Evolutionary conservation across 2,888 invertebrate genomes (phyloP).

Genomic region (Drosophila imparisetae): DNA sequence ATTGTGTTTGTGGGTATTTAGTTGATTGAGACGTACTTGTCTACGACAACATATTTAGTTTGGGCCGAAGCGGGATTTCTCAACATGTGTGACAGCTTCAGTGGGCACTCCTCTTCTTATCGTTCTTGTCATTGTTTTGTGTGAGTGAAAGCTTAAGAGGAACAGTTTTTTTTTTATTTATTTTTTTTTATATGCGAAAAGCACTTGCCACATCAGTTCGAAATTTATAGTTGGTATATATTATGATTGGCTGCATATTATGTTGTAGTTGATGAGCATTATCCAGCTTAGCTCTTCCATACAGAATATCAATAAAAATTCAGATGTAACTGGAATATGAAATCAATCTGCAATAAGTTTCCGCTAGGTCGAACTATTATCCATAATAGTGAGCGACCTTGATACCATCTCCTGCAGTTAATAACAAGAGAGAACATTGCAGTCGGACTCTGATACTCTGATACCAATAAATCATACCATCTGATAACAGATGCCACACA

Average conservation of each 20-base stretch:
- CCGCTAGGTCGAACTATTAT: background rate
- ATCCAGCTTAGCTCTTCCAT: background rate
- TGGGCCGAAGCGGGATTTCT: background rate
- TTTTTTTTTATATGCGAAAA: background rate
- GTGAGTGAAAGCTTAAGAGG: background rate
- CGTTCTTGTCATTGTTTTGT: too few relatives aligned
- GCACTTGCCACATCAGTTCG: background rate
- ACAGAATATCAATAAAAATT: background rate
- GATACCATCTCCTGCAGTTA: background rate
- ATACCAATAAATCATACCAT: too few relatives aligned
- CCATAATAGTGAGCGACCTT: background rate
- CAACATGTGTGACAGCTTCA: background rate
- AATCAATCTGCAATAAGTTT: background rate
- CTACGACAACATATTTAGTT: background rate
- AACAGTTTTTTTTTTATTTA: background rate
- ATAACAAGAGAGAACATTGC: background rate
- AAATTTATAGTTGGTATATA: background rate
- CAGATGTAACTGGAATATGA: background rate
- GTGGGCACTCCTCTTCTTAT: too few relatives aligned
- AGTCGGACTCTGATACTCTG: background rate
- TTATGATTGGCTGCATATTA: background rate
- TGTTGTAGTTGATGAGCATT: background rate
- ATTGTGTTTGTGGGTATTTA: background rate
- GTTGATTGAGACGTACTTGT: background rate
- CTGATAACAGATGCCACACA: too few relatives aligned